phyloP scores from a whole-genome alignment of 2,113 vertebrate species.

The Mugil cephalus region DNA sequence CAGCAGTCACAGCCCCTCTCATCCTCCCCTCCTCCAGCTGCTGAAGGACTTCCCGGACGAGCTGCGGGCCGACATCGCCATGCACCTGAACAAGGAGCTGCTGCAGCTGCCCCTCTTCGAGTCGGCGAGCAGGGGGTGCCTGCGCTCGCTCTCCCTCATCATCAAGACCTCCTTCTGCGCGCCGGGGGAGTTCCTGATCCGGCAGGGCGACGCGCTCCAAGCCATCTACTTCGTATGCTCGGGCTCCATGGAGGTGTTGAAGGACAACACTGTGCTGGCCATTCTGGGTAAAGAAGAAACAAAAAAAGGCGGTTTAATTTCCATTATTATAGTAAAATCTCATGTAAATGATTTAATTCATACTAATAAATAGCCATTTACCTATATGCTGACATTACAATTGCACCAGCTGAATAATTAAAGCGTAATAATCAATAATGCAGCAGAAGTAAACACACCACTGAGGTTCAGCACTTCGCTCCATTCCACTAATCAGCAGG shows the following conservation, averaged over 20 bases:
- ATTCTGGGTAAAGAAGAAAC: conserved; percentile 78
- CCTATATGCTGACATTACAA: neutral
- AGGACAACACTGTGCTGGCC: conserved; percentile 84
- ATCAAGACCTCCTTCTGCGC: conserved; percentile 86
- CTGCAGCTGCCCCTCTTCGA: conserved; percentile 85
- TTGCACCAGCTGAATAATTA: neutral
- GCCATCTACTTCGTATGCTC: conserved; percentile 87
- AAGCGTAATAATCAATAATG: neutral
- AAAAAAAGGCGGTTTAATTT: neutral
- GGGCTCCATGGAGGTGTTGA: conserved; percentile 85
- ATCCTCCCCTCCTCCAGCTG: conserved; percentile 58
- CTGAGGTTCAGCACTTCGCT: conserved; percentile 34
- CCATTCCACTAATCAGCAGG: no score
- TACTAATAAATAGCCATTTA: neutral
- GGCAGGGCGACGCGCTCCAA: conserved; percentile 84
- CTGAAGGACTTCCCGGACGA: conserved; percentile 86
- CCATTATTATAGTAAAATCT: no score
- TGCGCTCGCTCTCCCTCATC: conserved; percentile 85
- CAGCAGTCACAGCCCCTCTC: neutral
- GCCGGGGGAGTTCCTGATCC: conserved; percentile 85
- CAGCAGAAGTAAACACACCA: neutral
- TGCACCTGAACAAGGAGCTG: conserved; percentile 85
- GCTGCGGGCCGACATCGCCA: conserved; percentile 84
- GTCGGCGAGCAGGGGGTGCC: conserved; percentile 84
- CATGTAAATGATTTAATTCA: no score